These are phyloP conservation scores for Ibycter americanus DNA, from an alignment of 2,797 vertebrate genomes.

Conservation along the genomic window DNA sequence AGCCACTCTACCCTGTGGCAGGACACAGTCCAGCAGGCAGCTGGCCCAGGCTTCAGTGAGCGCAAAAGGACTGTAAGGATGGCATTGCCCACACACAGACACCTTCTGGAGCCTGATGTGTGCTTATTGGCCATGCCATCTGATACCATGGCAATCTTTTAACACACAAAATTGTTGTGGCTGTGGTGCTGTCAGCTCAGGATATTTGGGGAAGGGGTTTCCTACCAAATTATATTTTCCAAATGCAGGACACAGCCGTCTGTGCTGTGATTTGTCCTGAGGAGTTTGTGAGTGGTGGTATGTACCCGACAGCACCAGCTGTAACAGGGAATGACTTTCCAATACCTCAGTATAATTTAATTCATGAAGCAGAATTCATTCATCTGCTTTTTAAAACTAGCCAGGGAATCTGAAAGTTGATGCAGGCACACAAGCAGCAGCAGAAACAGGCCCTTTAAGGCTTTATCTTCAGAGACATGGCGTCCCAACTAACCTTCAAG, in stretches of 20 bases:
- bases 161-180: not conserved
- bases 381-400: constrained; percentile 50
- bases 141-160: not conserved
- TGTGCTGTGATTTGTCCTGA: not conserved
- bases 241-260: not conserved
- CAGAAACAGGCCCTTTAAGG: constrained; percentile 28
- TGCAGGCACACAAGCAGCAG: constrained; percentile 8
- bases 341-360: constrained; percentile 50
- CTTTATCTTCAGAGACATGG: constrained; percentile 55
- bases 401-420: constrained; percentile 46
- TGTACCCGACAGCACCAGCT: not conserved
- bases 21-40: not conserved
- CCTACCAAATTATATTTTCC: not conserved
- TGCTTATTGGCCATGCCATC: not conserved
- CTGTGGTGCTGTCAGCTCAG: not conserved
- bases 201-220: not conserved
- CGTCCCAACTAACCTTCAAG: constrained; percentile 26
- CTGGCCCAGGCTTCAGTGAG: not conserved
- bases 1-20: not conserved
- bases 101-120: not conserved
- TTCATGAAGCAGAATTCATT: constrained; percentile 56
- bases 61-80: not conserved
- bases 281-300: not conserved
- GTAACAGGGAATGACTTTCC: constrained; percentile 9
- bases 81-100: not conserved